A percentile compares a stretch with the other conserved stretches of the same genome.
These are phyloP conservation scores for Oceanodroma tethys DNA, from an alignment of 2,113 vertebrate genomes.

Conservation along the genomic window DNA sequence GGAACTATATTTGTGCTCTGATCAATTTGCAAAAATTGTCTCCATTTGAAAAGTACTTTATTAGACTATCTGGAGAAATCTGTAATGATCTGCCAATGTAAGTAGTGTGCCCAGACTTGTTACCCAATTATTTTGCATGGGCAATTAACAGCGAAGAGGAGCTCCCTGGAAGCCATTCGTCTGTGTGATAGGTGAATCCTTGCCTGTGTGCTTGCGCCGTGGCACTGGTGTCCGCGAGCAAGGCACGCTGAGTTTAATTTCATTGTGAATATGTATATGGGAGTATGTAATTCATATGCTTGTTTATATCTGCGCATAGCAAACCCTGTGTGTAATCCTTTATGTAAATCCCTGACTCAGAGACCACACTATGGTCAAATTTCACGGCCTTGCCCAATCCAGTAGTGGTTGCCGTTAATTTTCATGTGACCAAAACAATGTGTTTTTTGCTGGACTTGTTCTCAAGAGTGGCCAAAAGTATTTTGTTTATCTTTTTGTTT, in stretches of 20 bases:
- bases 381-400: not conserved
- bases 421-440: accelerated
- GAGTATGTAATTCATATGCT: accelerated
- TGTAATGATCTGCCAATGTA: constrained; percentile 27
- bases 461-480: not conserved
- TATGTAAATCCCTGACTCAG: not conserved
- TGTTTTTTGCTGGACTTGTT: not conserved
- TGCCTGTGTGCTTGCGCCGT: not conserved
- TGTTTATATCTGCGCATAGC: accelerated
- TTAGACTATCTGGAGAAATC: not conserved
- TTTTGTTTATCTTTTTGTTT: not conserved
- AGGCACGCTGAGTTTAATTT: accelerated
- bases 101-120: not conserved
- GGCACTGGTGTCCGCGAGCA: accelerated
- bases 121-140: constrained; percentile 11
- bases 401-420: accelerated
- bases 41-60: not conserved
- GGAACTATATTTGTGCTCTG: not conserved
- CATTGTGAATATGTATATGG: accelerated
- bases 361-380: accelerated
- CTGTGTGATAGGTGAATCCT: not conserved
- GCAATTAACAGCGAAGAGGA: not conserved
- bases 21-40: not conserved
- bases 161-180: not conserved
- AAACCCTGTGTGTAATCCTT: no score